Percentiles rank a stretch among this genome's conserved stretches.
Conservation (phyloP, 2,888 invertebrate genomes). For the Iphiclides podalirius region DNA sequence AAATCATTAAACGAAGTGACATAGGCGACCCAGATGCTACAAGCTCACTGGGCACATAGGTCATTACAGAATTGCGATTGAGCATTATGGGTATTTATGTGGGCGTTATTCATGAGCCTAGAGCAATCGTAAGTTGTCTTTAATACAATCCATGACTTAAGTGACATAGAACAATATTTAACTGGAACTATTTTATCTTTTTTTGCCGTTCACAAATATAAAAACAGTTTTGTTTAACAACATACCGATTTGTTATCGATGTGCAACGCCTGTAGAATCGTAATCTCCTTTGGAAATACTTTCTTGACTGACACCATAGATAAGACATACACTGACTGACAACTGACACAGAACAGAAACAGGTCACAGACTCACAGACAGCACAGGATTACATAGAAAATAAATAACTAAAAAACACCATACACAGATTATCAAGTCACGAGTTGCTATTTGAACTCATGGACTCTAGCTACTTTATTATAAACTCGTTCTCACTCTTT, state of each 20-base stretch:
- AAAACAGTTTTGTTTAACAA: not conserved
- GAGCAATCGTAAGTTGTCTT: not conserved
- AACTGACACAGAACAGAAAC: conserved; percentile 5
- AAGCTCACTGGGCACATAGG: not conserved
- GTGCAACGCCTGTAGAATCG: conserved; percentile 8
- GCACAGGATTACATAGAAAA: no score
- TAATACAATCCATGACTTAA: not conserved
- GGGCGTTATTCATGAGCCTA: conserved; percentile 11
- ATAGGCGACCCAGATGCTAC: conserved; percentile 5
- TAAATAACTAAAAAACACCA: no score
- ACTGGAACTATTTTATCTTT: not conserved
- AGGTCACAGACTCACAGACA: no score
- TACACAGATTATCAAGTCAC: no score
- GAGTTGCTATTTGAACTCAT: no score
- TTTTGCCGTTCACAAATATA: not conserved
- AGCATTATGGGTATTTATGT: conserved; percentile 10
- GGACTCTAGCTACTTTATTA: no score
- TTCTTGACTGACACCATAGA: no score
- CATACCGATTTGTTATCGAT: conserved; percentile 19
- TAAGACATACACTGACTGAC: no score
- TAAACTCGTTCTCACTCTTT: no score
- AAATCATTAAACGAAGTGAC: not conserved
- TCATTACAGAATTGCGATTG: conserved; percentile 1
- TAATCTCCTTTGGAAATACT: conserved; percentile 13
- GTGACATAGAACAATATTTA: no score